phyloP scores from a whole-genome alignment of 2,113 vertebrate species.

The Gallinago paraguaiae region DNA sequence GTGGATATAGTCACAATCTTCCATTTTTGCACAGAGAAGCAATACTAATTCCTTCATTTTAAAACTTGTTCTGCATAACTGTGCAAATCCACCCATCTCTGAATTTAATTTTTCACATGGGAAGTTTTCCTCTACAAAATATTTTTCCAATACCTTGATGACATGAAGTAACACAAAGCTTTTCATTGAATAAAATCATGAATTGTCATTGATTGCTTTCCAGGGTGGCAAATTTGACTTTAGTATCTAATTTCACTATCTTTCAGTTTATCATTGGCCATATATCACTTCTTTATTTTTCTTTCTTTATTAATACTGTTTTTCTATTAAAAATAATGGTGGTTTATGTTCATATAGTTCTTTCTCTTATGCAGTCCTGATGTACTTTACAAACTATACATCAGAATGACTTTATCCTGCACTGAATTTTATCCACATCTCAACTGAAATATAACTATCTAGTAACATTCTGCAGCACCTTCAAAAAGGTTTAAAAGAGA shows the following conservation, averaged over 20 bases:
- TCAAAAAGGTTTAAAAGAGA: neutral
- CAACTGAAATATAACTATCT: neutral
- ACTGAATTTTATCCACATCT: neutral
- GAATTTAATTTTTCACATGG: neutral
- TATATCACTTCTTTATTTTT: neutral
- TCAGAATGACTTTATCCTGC: neutral
- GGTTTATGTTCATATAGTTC: neutral
- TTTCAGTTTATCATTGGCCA: neutral
- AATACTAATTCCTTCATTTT: neutral
- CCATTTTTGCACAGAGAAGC: neutral
- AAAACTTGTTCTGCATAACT: neutral
- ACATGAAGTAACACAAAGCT: neutral
- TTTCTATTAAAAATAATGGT: neutral
- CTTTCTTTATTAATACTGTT: neutral
- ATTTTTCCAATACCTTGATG: neutral
- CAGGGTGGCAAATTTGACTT: neutral
- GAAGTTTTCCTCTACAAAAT: neutral
- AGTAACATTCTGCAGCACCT: neutral
- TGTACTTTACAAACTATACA: neutral
- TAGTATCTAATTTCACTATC: neutral
- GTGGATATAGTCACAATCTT: neutral
- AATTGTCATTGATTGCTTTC: neutral
- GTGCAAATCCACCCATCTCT: neutral
- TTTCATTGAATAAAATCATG: neutral
- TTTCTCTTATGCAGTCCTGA: neutral